Evolutionary conservation across 2,888 invertebrate genomes (phyloP).

Genomic region (Macroteleia sp.): DNA sequence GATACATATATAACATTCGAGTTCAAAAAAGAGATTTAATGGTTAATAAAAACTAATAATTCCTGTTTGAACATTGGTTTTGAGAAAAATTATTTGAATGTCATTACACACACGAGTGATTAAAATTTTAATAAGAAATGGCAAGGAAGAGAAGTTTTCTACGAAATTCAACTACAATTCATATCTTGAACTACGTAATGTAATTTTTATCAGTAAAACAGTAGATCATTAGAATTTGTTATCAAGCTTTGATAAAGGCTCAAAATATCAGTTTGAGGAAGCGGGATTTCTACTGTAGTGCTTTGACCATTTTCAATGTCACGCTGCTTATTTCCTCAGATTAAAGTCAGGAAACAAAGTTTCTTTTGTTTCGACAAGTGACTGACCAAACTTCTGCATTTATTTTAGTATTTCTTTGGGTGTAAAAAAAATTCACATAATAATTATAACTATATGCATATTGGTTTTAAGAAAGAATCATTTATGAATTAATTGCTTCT

Average conservation of each 20-base stretch:
- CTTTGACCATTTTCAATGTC: conserved; percentile 21
- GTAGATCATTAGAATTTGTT: neutral
- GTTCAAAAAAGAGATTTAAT: no score
- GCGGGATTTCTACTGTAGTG: neutral
- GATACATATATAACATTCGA: no score
- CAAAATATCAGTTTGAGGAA: conserved; percentile 10
- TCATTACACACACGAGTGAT: neutral
- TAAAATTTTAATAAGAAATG: neutral
- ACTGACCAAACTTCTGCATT: no score
- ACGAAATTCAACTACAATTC: neutral
- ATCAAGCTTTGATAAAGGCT: conserved; percentile 4
- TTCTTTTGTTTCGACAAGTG: no score
- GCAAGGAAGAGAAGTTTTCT: neutral
- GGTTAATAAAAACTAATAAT: no score
- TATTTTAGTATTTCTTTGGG: no score
- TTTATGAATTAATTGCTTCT: no score
- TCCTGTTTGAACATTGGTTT: no score
- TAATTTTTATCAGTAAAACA: conserved; percentile 4
- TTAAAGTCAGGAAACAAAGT: no score
- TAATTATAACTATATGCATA: no score
- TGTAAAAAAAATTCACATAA: no score
- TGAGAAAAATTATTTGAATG: neutral
- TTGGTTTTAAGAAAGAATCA: no score
- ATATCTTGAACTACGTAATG: conserved; percentile 2
- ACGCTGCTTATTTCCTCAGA: conserved; percentile 11